Percentiles rank a stretch among this genome's conserved stretches.
These are phyloP conservation scores for Helicoverpa assulta DNA, from an alignment of 2,888 invertebrate genomes.

Conservation along the genomic window DNA sequence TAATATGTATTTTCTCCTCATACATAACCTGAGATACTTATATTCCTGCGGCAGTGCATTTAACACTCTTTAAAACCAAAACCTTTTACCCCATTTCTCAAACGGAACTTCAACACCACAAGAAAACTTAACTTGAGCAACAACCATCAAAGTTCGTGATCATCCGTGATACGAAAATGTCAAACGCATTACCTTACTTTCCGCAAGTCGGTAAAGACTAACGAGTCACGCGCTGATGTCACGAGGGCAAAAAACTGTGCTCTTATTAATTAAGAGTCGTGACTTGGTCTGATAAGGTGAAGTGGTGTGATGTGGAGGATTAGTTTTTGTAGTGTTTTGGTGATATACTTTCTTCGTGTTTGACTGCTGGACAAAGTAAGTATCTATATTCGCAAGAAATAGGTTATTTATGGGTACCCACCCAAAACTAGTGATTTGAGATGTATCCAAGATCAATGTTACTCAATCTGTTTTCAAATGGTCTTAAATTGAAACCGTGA, in stretches of 20 bases:
- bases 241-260: constrained; percentile 62
- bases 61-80: not conserved
- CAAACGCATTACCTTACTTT: constrained; percentile 79
- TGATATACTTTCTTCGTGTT: not conserved
- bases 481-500: no score
- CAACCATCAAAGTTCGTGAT: constrained; percentile 39
- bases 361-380: not conserved
- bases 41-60: no score
- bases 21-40: no score
- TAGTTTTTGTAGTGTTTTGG: constrained; percentile 7
- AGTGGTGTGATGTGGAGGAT: constrained; percentile 36
- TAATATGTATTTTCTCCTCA: no score
- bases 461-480: no score
- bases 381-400: not conserved
- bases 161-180: constrained; percentile 71
- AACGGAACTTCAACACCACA: constrained; percentile 9
- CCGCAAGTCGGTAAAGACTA: constrained; percentile 54
- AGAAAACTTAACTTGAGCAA: constrained; percentile 24
- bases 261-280: constrained; percentile 62
- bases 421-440: no score
- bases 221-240: constrained; percentile 72
- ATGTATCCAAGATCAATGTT: no score
- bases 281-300: constrained; percentile 52
- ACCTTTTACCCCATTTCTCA: not conserved
- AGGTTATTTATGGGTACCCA: no score